Evolutionary conservation across 2,888 invertebrate species (phyloP).

Genomic region (Schrankia costaestrigalis): DNA sequence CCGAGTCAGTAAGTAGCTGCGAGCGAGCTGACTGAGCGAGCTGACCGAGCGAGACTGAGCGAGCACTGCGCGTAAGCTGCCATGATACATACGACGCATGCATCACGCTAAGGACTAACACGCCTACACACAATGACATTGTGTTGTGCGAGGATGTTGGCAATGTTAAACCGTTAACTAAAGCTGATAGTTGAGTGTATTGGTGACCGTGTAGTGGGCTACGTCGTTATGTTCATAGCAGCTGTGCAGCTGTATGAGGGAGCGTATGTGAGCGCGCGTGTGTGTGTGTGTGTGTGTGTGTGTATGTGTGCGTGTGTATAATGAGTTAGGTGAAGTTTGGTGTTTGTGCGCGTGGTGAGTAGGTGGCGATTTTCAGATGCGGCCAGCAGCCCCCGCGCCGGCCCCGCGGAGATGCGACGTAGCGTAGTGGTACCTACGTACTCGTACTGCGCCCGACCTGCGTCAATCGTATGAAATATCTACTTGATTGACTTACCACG

Average conservation of each 20-base stretch:
- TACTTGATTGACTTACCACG: slow-evolving; percentile 33
- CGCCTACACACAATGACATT: too few species aligned
- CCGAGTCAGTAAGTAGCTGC: slow-evolving; percentile 5
- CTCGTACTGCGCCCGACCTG: slow-evolving; percentile 20
- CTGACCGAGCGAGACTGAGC: background rate
- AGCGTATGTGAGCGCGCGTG: background rate
- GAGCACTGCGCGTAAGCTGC: too few species aligned
- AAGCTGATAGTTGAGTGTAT: too few species aligned
- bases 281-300: slow-evolving; percentile 4
- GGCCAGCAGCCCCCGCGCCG: slow-evolving; percentile 20
- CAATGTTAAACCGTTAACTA: too few species aligned
- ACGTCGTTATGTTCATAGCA: background rate
- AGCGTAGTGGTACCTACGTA: slow-evolving; percentile 5
- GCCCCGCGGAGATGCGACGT: slow-evolving; percentile 18
- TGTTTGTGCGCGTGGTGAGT: slow-evolving; percentile 31
- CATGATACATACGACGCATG: too few species aligned
- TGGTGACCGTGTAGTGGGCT: background rate
- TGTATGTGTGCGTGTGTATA: slow-evolving; percentile 5
- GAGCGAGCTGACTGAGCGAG: background rate
- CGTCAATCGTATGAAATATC: slow-evolving; percentile 33
- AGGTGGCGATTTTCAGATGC: slow-evolving; percentile 41
- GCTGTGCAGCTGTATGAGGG: background rate
- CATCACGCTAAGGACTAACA: too few species aligned
- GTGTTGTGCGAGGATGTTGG: too few species aligned
- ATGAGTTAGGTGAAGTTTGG: slow-evolving; percentile 7